phyloP scores from a whole-genome alignment of 2,113 vertebrate species.

The Gallinago media region DNA sequence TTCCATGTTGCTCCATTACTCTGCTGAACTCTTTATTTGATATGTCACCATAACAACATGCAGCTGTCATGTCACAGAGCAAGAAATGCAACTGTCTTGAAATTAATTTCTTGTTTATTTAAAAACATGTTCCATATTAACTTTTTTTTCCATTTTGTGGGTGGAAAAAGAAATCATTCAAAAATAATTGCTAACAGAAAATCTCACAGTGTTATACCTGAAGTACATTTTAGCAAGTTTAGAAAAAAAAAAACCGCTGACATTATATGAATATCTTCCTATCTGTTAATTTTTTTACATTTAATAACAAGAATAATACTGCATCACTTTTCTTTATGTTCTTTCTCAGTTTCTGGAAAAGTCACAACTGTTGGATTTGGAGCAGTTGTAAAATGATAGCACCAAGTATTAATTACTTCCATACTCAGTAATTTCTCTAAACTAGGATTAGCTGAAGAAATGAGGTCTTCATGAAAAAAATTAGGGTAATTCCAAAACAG shows the following conservation, averaged over 20 bases:
- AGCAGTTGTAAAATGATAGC: not conserved
- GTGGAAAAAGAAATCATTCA: not conserved
- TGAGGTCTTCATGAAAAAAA: not conserved
- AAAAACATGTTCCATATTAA: not conserved
- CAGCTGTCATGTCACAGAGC: not conserved
- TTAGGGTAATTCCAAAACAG: not conserved
- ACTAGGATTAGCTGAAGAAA: not conserved
- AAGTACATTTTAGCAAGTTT: not conserved
- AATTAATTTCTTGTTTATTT: not conserved
- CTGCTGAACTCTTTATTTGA: not conserved
- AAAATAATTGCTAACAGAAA: not conserved
- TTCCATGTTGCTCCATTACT: not conserved
- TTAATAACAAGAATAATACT: not conserved
- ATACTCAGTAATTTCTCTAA: not conserved
- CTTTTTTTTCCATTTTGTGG: not conserved
- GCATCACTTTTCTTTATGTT: not conserved
- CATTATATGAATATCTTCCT: not conserved
- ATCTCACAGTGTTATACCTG: not conserved
- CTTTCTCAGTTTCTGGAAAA: not conserved
- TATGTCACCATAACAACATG: not conserved
- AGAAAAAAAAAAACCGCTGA: not conserved
- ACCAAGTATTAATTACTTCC: not conserved
- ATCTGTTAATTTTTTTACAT: not conserved
- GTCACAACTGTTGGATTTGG: not conserved
- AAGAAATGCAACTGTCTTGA: not conserved